Conservation (phyloP, 2,888 invertebrate species). For the Beris morrisii region DNA sequence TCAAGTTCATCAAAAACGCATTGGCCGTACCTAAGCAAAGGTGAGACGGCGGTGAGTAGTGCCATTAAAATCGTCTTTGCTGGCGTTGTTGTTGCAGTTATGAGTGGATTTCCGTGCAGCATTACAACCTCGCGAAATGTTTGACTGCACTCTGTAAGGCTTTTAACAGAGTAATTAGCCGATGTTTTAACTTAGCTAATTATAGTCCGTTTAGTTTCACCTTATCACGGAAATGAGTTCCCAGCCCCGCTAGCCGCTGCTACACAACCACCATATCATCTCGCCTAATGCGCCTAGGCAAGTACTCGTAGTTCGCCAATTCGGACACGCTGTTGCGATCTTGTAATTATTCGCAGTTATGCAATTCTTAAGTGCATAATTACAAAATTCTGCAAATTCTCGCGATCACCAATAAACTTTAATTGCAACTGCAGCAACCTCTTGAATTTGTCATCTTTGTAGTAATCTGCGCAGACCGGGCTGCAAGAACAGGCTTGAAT, state of each 20-base stretch:
- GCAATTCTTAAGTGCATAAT: constrained; percentile 3
- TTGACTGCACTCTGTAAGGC: constrained; percentile 6
- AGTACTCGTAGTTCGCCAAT: background rate
- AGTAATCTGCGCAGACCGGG: no score
- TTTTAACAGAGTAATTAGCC: constrained; percentile 23
- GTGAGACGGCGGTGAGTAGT: no score
- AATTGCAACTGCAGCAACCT: background rate
- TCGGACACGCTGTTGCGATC: background rate
- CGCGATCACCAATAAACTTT: background rate
- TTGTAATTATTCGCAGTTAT: background rate
- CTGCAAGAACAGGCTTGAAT: no score
- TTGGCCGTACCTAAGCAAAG: no score
- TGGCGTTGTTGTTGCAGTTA: no score
- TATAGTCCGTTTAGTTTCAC: constrained; percentile 11
- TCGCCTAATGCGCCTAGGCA: background rate
- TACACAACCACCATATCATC: background rate
- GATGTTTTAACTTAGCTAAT: constrained; percentile 20
- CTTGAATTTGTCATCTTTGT: background rate
- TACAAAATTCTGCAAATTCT: constrained; percentile 10
- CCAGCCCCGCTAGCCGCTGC: background rate
- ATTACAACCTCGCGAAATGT: constrained; percentile 15
- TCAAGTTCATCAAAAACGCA: no score
- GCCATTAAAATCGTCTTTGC: no score
- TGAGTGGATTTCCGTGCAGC: background rate
- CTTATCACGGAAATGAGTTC: constrained; percentile 3